These are phyloP conservation scores for Pterois miles DNA, from an alignment of 2,797 vertebrate genomes.

Conservation along the genomic window DNA sequence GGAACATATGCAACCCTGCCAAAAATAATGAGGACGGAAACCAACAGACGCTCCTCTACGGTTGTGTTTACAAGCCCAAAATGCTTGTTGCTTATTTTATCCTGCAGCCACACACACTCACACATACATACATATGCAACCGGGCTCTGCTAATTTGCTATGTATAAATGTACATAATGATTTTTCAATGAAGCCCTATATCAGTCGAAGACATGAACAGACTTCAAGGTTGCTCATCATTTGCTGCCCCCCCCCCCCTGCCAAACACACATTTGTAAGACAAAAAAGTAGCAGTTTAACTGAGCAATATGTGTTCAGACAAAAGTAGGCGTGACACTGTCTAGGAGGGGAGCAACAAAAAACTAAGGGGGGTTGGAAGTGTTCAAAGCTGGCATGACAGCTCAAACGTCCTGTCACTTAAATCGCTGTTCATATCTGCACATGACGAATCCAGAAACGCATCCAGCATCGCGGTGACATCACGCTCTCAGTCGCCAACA, in stretches of 20 bases:
- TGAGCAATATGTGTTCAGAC: constrained; percentile 74
- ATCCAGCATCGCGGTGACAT: constrained; percentile 66
- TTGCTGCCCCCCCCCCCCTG: neutral
- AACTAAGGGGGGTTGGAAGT: constrained; percentile 16
- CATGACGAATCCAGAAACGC: constrained; percentile 59
- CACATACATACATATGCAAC: constrained; percentile 27
- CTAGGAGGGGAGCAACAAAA: constrained; percentile 29
- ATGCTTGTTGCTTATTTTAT: constrained; percentile 84
- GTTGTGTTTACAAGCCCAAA: constrained; percentile 89
- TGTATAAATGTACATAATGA: constrained; percentile 55
- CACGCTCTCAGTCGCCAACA: constrained; percentile 66
- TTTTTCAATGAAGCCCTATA: constrained; percentile 47
- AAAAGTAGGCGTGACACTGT: constrained; percentile 68
- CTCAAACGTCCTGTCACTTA: constrained; percentile 77
- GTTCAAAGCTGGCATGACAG: constrained; percentile 66
- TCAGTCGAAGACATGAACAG: constrained; percentile 45
- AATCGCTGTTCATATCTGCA: constrained; percentile 67
- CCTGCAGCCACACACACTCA: constrained; percentile 61
- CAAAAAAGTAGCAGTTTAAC: constrained; percentile 64
- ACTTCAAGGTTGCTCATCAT: constrained; percentile 56
- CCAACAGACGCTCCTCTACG: constrained; percentile 87
- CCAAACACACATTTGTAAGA: constrained; percentile 30
- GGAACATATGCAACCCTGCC: constrained; percentile 97
- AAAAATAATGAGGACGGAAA: constrained; percentile 95
- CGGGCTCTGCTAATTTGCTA: constrained; percentile 33